phyloP scores from a whole-genome alignment of 1,140 invertebrate species.

The Palaemon carinicauda region DNA sequence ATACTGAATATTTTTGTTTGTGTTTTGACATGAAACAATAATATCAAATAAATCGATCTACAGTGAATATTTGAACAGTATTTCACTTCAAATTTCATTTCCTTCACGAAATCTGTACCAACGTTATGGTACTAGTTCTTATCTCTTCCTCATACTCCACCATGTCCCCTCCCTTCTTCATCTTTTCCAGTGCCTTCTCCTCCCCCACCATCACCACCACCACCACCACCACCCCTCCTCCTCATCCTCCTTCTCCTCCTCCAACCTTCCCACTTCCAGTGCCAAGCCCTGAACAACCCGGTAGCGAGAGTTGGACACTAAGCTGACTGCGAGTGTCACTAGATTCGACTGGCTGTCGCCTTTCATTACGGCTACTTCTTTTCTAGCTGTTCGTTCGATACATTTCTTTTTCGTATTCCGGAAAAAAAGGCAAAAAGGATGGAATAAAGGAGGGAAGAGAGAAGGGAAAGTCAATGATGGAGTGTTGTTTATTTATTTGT shows the following conservation, averaged over 20 bases:
- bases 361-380: constrained; percentile 24
- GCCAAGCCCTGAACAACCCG: not conserved
- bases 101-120: too few relatives aligned
- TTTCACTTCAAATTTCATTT: too few relatives aligned
- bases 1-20: too few relatives aligned
- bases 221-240: not conserved
- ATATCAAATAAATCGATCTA: too few relatives aligned
- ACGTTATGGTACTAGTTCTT: too few relatives aligned
- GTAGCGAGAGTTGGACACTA: constrained; percentile 6
- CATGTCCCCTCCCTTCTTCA: not conserved
- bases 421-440: too few relatives aligned
- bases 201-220: not conserved
- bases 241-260: not conserved
- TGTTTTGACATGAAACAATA: too few relatives aligned
- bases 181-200: not conserved
- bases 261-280: not conserved
- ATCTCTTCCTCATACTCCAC: not conserved
- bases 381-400: not conserved
- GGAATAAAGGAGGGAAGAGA: too few relatives aligned
- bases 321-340: constrained; percentile 30
- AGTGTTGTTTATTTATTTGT: too few relatives aligned
- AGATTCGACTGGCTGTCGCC: not conserved
- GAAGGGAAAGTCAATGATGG: too few relatives aligned
- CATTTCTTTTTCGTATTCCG: not conserved
- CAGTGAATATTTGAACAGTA: too few relatives aligned